Evolutionary conservation across 2,113 vertebrate species (phyloP).

Genomic region (Acrocephalus kingi): DNA sequence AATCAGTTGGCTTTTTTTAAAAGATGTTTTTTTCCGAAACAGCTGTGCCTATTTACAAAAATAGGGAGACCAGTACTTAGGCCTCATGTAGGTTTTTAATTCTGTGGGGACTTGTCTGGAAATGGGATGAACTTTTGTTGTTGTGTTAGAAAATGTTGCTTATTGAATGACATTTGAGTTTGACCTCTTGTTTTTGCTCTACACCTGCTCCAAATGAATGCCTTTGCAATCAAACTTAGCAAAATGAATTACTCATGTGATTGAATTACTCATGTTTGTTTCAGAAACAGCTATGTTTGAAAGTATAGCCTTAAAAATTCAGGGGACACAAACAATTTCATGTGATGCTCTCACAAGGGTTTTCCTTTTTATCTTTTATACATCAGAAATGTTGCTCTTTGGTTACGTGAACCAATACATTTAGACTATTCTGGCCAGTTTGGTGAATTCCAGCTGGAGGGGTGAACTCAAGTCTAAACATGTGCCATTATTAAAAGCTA

Average conservation of each 20-base stretch:
- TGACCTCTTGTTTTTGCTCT: conserved; percentile 26
- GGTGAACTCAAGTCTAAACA: neutral
- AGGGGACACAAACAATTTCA: neutral
- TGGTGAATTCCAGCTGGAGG: neutral
- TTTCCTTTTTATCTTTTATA: neutral
- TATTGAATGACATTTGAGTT: neutral
- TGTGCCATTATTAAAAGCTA: neutral
- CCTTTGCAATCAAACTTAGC: neutral
- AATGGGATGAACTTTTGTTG: conserved; percentile 5
- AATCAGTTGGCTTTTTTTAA: neutral
- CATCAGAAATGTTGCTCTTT: neutral
- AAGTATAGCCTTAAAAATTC: neutral
- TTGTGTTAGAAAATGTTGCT: neutral
- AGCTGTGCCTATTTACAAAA: conserved; percentile 38
- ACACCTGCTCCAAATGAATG: neutral
- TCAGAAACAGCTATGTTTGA: neutral
- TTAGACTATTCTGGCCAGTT: neutral
- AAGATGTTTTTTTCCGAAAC: neutral
- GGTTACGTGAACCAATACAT: neutral
- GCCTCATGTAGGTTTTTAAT: neutral
- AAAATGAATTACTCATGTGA: neutral
- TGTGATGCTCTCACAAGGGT: neutral
- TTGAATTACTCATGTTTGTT: neutral
- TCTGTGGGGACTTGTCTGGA: conserved; percentile 1
- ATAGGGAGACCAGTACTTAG: neutral